Percentiles rank a stretch among this genome's conserved stretches.
phyloP scores from a whole-genome alignment of 2,888 invertebrate species.

The Sinelater perroti region DNA sequence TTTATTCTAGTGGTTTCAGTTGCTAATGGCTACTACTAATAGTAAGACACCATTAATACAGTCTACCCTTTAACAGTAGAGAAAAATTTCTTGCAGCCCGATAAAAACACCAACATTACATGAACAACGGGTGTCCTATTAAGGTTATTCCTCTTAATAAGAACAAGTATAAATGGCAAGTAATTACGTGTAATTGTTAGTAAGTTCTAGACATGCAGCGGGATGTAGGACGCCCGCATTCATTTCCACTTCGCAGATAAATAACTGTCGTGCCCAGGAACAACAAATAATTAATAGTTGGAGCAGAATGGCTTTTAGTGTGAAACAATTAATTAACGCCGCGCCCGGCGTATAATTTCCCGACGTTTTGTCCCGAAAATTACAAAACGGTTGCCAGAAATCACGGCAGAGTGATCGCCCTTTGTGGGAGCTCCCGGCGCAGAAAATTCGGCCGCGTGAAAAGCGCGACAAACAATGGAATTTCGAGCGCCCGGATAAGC shows the following conservation, averaged over 20 bases:
- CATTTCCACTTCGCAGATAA: slow-evolving; percentile 34
- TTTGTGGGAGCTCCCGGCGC: slow-evolving; percentile 52
- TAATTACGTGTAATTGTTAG: slow-evolving; percentile 11
- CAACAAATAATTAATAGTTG: slow-evolving; percentile 38
- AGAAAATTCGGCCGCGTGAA: slow-evolving; percentile 54
- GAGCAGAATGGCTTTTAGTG: slow-evolving; percentile 47
- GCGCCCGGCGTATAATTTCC: slow-evolving; percentile 48
- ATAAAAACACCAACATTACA: no score
- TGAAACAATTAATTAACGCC: slow-evolving; percentile 53
- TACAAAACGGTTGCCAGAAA: slow-evolving; percentile 52
- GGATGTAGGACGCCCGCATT: slow-evolving; percentile 25
- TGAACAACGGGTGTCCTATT: slow-evolving; percentile 1
- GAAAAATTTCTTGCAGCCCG: no score
- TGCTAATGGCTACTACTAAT: no score
- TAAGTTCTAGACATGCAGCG: slow-evolving; percentile 15
- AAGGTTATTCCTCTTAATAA: slow-evolving; percentile 7
- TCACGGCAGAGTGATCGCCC: slow-evolving; percentile 54
- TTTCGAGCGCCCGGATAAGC: slow-evolving; percentile 49
- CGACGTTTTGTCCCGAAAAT: slow-evolving; percentile 42
- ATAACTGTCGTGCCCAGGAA: slow-evolving; percentile 36
- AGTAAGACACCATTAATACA: no score
- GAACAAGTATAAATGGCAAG: slow-evolving; percentile 6
- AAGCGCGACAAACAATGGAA: slow-evolving; percentile 55
- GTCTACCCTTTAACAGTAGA: no score
- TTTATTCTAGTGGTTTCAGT: no score